Percentiles rank a stretch among this genome's conserved stretches.
Evolutionary conservation across 2,113 vertebrate genomes (phyloP).

Genomic region (Ammodytes marinus): DNA sequence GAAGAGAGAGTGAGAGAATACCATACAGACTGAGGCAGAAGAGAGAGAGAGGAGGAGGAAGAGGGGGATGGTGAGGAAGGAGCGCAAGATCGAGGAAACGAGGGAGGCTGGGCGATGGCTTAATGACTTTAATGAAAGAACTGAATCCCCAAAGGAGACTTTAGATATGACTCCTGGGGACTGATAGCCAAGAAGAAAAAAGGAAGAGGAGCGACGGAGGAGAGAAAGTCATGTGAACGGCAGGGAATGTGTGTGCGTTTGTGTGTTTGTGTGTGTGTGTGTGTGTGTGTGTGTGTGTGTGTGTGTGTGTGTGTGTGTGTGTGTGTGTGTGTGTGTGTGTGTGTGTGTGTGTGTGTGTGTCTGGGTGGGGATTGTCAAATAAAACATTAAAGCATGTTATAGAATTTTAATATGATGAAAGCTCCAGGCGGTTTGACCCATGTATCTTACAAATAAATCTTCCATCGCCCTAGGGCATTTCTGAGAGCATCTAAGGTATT

Average conservation of each 20-base stretch:
- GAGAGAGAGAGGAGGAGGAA: not conserved
- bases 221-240: slow-evolving; percentile 31
- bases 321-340: slow-evolving; percentile 8
- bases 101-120: slow-evolving; percentile 51
- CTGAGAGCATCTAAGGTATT: slow-evolving; percentile 40
- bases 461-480: slow-evolving; percentile 48
- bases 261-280: slow-evolving; percentile 14
- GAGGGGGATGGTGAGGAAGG: not conserved
- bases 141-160: slow-evolving; percentile 72
- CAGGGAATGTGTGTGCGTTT: not conserved
- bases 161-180: slow-evolving; percentile 69
- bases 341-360: slow-evolving; percentile 7
- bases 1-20: not conserved
- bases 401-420: slow-evolving; percentile 73
- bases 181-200: not conserved
- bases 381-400: slow-evolving; percentile 61
- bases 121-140: slow-evolving; percentile 79
- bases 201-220: not conserved
- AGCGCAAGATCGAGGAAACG: slow-evolving; percentile 37
- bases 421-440: slow-evolving; percentile 62
- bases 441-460: slow-evolving; percentile 72
- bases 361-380: slow-evolving; percentile 30
- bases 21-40: slow-evolving; percentile 7
- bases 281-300: slow-evolving; percentile 1
- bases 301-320: not conserved